Base-by-base conservation (phyloP, 2,888 invertebrate species). In the Callimorpha dominula region DNA sequence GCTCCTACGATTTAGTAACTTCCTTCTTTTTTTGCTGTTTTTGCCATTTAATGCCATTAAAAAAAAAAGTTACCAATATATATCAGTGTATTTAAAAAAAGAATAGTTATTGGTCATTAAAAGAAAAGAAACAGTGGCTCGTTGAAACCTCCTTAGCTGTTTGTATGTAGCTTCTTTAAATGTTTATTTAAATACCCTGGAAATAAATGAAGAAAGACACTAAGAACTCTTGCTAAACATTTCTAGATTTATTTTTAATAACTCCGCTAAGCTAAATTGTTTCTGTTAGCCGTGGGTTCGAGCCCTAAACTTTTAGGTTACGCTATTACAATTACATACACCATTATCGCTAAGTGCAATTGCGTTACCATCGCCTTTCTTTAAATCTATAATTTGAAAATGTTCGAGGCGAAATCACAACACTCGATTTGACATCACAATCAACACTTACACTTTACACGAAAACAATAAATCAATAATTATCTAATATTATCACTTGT, bases 401-500 rank as follows among this genome's bases (percentile, higher is more conserved):
- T 31, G 31, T 31, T 31, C 31, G n/a, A 54, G n/a, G 17, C n/a
- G n/a, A n/a, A 54, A 54, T 11, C n/a, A 9, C 12, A 60, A 31
- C 6, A 12, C 9, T 60, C 4, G 14, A 11, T 57, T 12, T 20
- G 11, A 31, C 12, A 4, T 43, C n/a, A 15, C 43, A 46, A 43
- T 62, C 68, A 50, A 17, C 57, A 50, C 67, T 40, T 14, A 20
- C 52, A 46, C 60, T 31, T 40, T 12, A 17, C 31, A 42, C 11
- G 52, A 46, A 75, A 65, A 49, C 66, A 74, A 71, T 66, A 71
- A 81, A 71, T 70, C 65, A 73, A 74, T 73, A 73, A 74, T 73
- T 63, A 75, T 76, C 77, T 77, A 83, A 81, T 75, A 68, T 46
- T 73, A 40, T 70, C 57, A 75, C 72, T 65, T 66, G 64, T 82